Conservation (phyloP, 2,113 vertebrate genomes). For the Sphaerodactylus townsendi region DNA sequence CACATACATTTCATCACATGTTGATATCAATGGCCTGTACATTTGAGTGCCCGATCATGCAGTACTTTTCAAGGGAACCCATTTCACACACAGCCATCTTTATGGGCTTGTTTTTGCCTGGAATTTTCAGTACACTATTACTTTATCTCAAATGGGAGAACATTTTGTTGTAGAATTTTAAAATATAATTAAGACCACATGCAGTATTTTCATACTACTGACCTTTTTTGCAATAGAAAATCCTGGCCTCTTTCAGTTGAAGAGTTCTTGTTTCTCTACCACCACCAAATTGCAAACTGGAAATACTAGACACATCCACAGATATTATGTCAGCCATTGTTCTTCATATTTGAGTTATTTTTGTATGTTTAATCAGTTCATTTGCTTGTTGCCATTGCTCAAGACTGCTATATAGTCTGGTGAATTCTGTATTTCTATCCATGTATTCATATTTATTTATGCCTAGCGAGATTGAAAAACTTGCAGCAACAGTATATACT, state of each 20-base stretch:
- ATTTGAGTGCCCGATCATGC: neutral
- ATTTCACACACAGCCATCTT: neutral
- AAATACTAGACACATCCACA: neutral
- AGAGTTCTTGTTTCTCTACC: neutral
- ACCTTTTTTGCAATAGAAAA: neutral
- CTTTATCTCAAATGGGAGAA: neutral
- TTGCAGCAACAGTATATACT: neutral
- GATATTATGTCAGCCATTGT: neutral
- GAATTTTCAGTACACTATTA: neutral
- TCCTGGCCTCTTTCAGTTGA: neutral
- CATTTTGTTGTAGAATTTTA: neutral
- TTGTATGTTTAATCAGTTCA: neutral
- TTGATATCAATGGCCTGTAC: neutral
- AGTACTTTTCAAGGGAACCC: neutral
- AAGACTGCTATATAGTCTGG: neutral
- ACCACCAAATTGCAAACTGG: neutral
- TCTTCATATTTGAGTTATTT: neutral
- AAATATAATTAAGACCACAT: neutral
- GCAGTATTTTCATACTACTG: neutral
- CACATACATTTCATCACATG: neutral
- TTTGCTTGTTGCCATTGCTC: conserved; percentile 6
- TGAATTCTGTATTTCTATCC: neutral
- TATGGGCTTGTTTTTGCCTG: neutral
- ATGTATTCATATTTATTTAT: conserved; percentile 28
- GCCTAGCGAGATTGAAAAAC: conserved; percentile 17